Evolutionary conservation across 92 coral and sea anemone species (phyloP), one percentile per base, ranked within the genome.

Genomic region (Actinernus sp.): DNA sequence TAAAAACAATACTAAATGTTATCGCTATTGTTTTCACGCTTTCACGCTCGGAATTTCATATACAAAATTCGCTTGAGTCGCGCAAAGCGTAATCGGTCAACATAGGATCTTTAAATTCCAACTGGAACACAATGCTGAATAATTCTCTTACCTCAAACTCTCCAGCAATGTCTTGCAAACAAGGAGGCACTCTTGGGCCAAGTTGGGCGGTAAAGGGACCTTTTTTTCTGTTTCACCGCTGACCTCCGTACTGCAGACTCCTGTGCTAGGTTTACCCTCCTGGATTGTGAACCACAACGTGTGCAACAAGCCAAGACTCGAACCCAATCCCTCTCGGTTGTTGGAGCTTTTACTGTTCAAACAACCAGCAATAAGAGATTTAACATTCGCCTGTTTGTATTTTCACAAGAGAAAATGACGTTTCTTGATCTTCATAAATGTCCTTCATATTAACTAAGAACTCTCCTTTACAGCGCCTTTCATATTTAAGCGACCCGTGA

Each of bases 111-210:
- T n/a, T n/a, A n/a, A n/a, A n/a, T n/a, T n/a, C n/a, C n/a, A 36
- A 7, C 7, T 7, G 14, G 41, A 7, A 36, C 41, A 36, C 7
- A 36, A 36, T 36, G 14, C 14, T 7, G 41, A 0, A 31, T 4
- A 12, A 11, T 17, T 14, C 26, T n/a, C 52, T 27, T 37, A 90
- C 96, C 92, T 71, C 38, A 65, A 66, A 23, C 49, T 40, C 37
- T 49, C 65, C 14, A 90, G 71, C 16, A 90, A 67, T 14, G 97
- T 85, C 74, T 71, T 68, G 60, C 89, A 90, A 2, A 86, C 83
- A 33, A 90, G 68, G 1, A 68, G 50, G 54, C 76, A 44, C 52
- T 90, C 97, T 49, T 50, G 78, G 2, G 86, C 71, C 19, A 90
- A 63, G 55, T 76, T 85, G n/a, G 89, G 82, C 32, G 92, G 97